Conservation (phyloP, 2,888 invertebrate genomes). For the Pimpla rufipes region DNA sequence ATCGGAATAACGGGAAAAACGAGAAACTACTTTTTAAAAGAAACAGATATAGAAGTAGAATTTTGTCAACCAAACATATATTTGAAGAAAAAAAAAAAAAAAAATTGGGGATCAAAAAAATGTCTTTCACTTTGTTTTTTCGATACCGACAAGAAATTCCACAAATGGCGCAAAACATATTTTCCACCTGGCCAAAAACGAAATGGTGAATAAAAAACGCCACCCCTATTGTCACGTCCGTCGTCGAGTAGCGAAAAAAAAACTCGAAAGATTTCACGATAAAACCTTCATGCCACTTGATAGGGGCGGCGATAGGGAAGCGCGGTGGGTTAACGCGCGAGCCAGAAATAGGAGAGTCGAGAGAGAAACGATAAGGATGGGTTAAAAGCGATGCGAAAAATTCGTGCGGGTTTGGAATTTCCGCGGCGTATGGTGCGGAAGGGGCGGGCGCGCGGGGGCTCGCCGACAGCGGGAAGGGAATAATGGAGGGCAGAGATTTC, state of each 20-base stretch:
- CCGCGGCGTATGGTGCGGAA: slow-evolving; percentile 30
- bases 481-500: slow-evolving; percentile 65
- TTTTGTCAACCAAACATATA: too few relatives aligned
- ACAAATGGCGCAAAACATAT: background rate
- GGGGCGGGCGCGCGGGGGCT: background rate
- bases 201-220: background rate
- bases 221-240: background rate
- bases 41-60: too few relatives aligned
- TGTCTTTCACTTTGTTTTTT: too few relatives aligned
- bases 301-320: slow-evolving; percentile 3
- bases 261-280: slow-evolving; percentile 13
- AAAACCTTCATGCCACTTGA: background rate
- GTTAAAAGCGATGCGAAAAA: slow-evolving; percentile 41
- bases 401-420: slow-evolving; percentile 53
- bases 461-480: slow-evolving; percentile 37
- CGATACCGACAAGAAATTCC: background rate
- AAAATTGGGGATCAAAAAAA: too few relatives aligned
- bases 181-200: background rate
- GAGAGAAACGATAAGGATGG: slow-evolving; percentile 20
- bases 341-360: background rate
- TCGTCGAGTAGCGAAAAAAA: background rate
- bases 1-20: too few relatives aligned
- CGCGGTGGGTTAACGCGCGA: background rate
- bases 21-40: too few relatives aligned
- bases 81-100: too few relatives aligned